Percentiles rank a stretch among this genome's conserved stretches.
phyloP scores from a whole-genome alignment of 2,113 vertebrate species.

The Peromyscus leucopus region DNA sequence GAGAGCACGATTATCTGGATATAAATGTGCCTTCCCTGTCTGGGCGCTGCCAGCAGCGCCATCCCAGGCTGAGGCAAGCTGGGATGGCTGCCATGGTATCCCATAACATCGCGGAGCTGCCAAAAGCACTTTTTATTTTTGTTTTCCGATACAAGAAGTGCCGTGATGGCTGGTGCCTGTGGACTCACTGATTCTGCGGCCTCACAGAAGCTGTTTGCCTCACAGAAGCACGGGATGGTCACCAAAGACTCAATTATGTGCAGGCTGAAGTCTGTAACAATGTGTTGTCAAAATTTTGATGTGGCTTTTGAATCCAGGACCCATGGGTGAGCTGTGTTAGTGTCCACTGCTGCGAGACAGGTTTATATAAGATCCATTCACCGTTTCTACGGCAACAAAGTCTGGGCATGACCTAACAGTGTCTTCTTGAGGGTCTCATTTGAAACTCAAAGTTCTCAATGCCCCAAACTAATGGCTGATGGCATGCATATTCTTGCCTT shows the following conservation, averaged over 20 bases:
- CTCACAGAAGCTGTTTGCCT: not conserved
- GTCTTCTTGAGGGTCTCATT: not conserved
- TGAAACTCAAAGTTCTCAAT: not conserved
- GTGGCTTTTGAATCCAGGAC: not conserved
- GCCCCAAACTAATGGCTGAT: too few relatives aligned
- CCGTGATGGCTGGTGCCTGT: too few relatives aligned
- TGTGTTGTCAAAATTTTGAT: not conserved
- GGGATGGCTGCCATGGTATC: accelerated
- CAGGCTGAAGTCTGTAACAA: not conserved
- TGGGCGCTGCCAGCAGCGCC: not conserved
- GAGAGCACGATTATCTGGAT: not conserved
- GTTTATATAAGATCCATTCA: not conserved
- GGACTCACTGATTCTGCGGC: not conserved
- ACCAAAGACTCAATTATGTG: not conserved
- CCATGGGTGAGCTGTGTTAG: accelerated
- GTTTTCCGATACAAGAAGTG: not conserved
- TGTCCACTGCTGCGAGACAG: not conserved
- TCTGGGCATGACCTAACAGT: not conserved
- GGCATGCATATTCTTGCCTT: too few relatives aligned
- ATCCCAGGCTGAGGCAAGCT: not conserved
- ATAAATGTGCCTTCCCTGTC: not conserved
- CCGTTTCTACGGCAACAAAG: not conserved
- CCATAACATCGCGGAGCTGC: not conserved
- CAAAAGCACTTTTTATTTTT: not conserved
- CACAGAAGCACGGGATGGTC: not conserved